Evolutionary conservation across 2,888 invertebrate species (phyloP).

Genomic region (Conops quadrifasciatus): DNA sequence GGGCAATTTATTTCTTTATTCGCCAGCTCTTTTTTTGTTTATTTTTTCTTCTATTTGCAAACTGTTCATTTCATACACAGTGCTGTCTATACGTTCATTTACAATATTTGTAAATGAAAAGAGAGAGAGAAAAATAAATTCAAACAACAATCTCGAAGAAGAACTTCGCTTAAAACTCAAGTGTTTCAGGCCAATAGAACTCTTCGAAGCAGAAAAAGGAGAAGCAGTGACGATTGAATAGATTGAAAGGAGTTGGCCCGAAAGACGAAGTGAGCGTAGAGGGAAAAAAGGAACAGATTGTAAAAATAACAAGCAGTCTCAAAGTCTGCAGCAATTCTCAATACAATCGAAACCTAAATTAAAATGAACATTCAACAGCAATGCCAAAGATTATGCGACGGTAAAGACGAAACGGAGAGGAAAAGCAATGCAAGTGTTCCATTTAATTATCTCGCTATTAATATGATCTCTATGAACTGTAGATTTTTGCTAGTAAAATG

Average conservation of each 20-base stretch:
- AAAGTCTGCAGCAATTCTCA: constrained; percentile 20
- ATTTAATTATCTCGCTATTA: background rate
- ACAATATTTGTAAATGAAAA: background rate
- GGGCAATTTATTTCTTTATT: too few species aligned
- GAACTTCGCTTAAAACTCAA: background rate
- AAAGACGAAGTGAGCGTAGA: background rate
- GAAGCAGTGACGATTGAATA: background rate
- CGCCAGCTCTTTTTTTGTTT: too few species aligned
- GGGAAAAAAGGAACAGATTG: background rate
- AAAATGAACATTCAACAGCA: background rate
- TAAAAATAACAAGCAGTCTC: too few species aligned
- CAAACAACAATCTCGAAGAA: constrained; percentile 13
- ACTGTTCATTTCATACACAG: too few species aligned
- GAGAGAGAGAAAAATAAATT: constrained; percentile 12
- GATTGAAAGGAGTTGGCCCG: constrained; percentile 3
- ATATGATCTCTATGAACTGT: background rate
- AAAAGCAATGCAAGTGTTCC: background rate
- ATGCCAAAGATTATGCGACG: background rate
- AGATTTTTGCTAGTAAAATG: background rate
- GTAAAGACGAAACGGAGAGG: background rate
- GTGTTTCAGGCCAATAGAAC: too few species aligned
- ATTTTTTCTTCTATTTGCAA: too few species aligned
- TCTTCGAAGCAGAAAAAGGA: background rate
- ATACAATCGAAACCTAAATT: constrained; percentile 23
- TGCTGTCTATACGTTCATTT: too few species aligned